Percentiles rank a stretch among this genome's conserved stretches.
Evolutionary conservation across 2,888 invertebrate genomes (phyloP).

Genomic region (Horisme vitalbata): DNA sequence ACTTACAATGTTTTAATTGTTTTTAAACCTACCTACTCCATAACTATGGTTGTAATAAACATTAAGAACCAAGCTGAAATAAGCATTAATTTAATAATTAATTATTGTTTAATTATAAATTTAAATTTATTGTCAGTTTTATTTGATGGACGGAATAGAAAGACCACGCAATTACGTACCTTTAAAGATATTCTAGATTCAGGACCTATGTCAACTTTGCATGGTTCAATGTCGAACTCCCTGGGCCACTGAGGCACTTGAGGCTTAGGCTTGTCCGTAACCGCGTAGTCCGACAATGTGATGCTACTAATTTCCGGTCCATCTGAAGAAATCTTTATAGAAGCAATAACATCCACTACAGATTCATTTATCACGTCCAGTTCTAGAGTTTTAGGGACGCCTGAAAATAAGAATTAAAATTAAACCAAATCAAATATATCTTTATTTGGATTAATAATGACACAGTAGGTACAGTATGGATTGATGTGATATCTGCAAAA

Average conservation of each 20-base stretch:
- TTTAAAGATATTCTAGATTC: constrained; percentile 66
- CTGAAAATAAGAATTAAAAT: constrained; percentile 45
- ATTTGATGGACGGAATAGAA: neutral
- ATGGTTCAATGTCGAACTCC: constrained; percentile 79
- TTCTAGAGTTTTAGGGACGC: constrained; percentile 71
- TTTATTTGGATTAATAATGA: no score
- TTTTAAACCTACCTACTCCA: no score
- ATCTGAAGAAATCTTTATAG: constrained; percentile 74
- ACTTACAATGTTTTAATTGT: no score
- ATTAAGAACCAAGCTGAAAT: no score
- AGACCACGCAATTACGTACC: constrained; percentile 53
- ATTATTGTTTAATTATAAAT: no score
- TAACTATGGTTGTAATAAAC: no score
- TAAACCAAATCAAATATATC: no score
- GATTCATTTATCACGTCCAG: constrained; percentile 81
- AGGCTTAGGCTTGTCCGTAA: constrained; percentile 60
- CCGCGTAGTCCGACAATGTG: constrained; percentile 71
- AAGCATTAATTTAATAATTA: no score
- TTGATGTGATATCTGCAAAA: no score
- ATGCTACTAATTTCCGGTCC: constrained; percentile 79
- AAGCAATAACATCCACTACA: constrained; percentile 77
- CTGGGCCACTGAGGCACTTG: constrained; percentile 71
- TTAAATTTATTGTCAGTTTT: no score
- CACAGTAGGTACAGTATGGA: no score
- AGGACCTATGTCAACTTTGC: constrained; percentile 68